phyloP scores from a whole-genome alignment of 2,888 invertebrate species.

The Thymelicus sylvestris region DNA sequence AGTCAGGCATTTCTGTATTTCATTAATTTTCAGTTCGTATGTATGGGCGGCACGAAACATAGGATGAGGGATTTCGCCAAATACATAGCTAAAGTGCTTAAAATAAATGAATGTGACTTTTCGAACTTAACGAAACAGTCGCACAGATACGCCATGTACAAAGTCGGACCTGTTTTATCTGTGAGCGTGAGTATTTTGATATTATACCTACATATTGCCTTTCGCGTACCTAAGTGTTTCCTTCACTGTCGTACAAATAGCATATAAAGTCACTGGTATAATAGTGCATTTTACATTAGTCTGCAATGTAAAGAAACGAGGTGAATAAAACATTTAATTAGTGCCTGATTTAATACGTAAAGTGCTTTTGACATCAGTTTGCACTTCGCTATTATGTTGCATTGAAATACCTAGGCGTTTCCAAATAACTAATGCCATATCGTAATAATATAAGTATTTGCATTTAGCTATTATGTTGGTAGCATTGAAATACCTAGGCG shows the following conservation, averaged over 20 bases:
- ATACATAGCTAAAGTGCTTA: constrained; percentile 78
- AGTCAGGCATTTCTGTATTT: neutral
- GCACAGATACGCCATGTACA: constrained; percentile 87
- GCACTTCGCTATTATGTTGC: too few species aligned
- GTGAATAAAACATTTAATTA: too few species aligned
- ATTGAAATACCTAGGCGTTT: too few species aligned
- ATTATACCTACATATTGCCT: neutral
- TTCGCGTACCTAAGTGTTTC: neutral
- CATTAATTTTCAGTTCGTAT: constrained; percentile 84
- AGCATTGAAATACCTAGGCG: too few species aligned
- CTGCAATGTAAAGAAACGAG: too few species aligned
- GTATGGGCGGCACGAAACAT: constrained; percentile 87
- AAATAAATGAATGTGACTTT: constrained; percentile 66
- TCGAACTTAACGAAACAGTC: constrained; percentile 84
- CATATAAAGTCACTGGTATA: too few species aligned
- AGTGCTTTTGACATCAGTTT: too few species aligned
- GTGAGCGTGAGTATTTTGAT: constrained; percentile 79
- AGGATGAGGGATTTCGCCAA: constrained; percentile 87
- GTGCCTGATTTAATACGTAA: too few species aligned
- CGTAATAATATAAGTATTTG: too few species aligned
- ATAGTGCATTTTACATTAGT: too few species aligned
- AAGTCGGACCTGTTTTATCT: constrained; percentile 87
- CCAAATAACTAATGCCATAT: too few species aligned
- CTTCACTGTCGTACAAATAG: neutral
- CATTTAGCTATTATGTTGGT: too few species aligned